Evolutionary conservation across 2,888 invertebrate species (phyloP).

Genomic region (Eupithecia dodoneata): DNA sequence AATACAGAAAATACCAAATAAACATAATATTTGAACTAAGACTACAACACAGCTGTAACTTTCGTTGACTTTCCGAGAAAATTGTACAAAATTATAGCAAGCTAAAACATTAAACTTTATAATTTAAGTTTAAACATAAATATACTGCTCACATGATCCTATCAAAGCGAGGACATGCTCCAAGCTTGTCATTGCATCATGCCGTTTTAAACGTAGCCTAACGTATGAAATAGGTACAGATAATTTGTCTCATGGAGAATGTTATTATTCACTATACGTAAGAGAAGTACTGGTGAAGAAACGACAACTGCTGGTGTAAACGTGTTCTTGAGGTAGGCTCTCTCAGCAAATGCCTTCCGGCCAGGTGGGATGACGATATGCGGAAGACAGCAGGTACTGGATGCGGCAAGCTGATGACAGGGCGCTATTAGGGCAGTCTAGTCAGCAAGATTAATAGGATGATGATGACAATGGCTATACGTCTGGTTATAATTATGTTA

Average conservation of each 20-base stretch:
- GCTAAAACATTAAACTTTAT: neutral
- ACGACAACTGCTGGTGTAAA: no score
- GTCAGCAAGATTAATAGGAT: no score
- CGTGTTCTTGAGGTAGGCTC: no score
- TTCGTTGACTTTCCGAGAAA: neutral
- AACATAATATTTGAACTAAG: neutral
- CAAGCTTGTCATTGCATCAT: neutral
- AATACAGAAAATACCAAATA: neutral
- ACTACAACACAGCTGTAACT: constrained; percentile 1
- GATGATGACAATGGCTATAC: no score
- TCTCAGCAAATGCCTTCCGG: no score
- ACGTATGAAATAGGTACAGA: neutral
- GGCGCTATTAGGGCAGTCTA: no score
- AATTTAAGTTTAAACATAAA: neutral
- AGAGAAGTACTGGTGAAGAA: no score
- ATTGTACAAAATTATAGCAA: neutral
- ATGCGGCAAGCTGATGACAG: no score
- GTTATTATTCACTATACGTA: no score
- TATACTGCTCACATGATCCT: neutral
- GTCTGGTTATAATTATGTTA: no score
- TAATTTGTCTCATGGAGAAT: neutral
- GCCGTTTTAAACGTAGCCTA: neutral
- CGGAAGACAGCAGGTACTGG: no score
- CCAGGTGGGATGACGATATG: no score
- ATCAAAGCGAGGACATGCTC: neutral